phyloP scores from a whole-genome alignment of 1,140 invertebrate genomes.

The Acromyrmex echinatior region DNA sequence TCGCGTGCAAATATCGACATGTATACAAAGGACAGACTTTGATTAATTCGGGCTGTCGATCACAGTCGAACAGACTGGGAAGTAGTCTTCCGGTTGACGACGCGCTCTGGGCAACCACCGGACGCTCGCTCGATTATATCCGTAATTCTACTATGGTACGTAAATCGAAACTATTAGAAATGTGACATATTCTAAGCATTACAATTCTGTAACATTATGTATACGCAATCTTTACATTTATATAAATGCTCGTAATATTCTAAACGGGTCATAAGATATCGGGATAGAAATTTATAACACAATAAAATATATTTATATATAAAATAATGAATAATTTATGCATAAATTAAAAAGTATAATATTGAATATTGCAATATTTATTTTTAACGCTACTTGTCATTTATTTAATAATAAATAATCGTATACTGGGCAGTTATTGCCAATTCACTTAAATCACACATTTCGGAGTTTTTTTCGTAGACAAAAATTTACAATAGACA shows the following conservation, averaged over 20 bases:
- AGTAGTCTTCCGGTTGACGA: slow-evolving; percentile 53
- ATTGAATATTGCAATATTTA: not conserved
- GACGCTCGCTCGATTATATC: slow-evolving; percentile 48
- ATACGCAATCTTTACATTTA: not conserved
- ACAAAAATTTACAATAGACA: not conserved
- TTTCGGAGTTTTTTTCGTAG: not conserved
- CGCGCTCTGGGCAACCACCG: slow-evolving; percentile 22
- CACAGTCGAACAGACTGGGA: slow-evolving; percentile 32
- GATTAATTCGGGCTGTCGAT: slow-evolving; percentile 12
- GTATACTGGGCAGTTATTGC: not conserved
- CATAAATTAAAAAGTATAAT: not conserved
- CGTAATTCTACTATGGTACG: slow-evolving; percentile 13
- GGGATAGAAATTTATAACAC: not conserved
- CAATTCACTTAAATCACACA: not conserved
- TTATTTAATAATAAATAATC: not conserved
- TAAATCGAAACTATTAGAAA: slow-evolving; percentile 7
- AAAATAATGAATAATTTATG: slow-evolving; percentile 4
- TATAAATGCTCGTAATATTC: not conserved
- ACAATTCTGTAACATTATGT: not conserved
- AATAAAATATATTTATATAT: not conserved
- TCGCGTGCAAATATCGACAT: slow-evolving; percentile 4
- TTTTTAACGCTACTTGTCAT: not conserved
- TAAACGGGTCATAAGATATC: not conserved
- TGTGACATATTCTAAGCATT: not conserved
- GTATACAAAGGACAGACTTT: not conserved